These are phyloP conservation scores for Balaeniceps rex DNA, from an alignment of 2,113 vertebrate genomes.

Conservation along the genomic window DNA sequence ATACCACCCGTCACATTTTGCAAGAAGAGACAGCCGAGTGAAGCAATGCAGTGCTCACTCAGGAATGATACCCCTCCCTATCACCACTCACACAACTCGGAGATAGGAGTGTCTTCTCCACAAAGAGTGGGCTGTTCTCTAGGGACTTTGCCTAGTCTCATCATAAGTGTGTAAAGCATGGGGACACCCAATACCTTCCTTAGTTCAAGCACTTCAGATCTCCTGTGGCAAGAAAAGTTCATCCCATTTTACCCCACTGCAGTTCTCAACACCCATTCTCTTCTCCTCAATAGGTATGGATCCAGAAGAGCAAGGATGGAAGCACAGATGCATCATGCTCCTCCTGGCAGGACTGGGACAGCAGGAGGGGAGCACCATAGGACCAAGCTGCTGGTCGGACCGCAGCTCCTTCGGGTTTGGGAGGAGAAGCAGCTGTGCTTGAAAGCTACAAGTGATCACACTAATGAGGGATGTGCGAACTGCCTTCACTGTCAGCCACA, in stretches of 20 bases:
- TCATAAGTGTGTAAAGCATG: not conserved
- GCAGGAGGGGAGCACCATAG: not conserved
- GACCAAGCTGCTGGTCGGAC: not conserved
- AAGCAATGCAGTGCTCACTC: not conserved
- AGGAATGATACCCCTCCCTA: not conserved
- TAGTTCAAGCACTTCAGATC: not conserved
- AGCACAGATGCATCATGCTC: rapidly evolving
- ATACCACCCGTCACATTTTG: rapidly evolving
- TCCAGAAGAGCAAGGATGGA: not conserved
- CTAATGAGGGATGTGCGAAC: not conserved
- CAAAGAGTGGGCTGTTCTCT: not conserved
- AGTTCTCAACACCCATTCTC: not conserved
- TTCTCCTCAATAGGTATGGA: not conserved
- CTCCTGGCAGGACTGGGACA: not conserved
- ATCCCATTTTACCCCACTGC: not conserved
- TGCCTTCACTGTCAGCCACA: not conserved
- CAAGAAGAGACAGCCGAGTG: rapidly evolving
- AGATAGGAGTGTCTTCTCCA: not conserved
- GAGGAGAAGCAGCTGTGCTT: not conserved
- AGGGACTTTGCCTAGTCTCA: not conserved
- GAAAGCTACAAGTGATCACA: not conserved
- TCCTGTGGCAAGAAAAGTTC: not conserved
- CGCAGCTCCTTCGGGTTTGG: not conserved
- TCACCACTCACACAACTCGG: not conserved
- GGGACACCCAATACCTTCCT: not conserved